These are phyloP conservation scores for Cephus runcator DNA, from an alignment of 2,888 invertebrate species.

Conservation along the genomic window DNA sequence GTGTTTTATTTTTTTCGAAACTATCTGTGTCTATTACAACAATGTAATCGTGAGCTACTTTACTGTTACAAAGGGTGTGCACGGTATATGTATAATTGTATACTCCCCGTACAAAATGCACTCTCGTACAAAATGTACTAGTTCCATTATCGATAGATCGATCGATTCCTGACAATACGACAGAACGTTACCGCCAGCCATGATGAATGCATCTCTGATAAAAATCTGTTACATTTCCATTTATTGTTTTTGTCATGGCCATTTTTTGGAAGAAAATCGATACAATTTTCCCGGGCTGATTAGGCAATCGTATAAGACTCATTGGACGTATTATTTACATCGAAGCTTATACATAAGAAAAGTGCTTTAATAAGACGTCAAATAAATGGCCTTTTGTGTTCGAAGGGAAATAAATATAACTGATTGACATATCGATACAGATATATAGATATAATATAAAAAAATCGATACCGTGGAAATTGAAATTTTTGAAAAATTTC, in stretches of 20 bases:
- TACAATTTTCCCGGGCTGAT: neutral
- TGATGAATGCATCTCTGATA: neutral
- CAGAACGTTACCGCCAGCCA: neutral
- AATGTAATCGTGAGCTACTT: neutral
- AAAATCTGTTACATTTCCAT: neutral
- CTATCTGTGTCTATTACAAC: neutral
- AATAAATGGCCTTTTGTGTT: neutral
- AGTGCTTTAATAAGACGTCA: neutral
- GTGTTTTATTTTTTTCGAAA: neutral
- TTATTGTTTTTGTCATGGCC: neutral
- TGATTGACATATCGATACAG: neutral
- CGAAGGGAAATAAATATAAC: neutral
- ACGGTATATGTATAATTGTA: neutral
- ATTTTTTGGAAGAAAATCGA: neutral
- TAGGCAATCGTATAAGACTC: neutral
- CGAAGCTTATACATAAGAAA: neutral
- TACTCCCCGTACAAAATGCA: no score
- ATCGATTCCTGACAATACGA: neutral
- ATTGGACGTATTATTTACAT: neutral
- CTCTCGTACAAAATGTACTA: neutral
- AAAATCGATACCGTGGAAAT: neutral
- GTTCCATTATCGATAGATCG: neutral
- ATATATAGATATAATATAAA: neutral
- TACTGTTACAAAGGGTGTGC: neutral
- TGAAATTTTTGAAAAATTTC: neutral